Evolutionary conservation across 2,113 vertebrate genomes (phyloP).

Genomic region (Macrotis lagotis): DNA sequence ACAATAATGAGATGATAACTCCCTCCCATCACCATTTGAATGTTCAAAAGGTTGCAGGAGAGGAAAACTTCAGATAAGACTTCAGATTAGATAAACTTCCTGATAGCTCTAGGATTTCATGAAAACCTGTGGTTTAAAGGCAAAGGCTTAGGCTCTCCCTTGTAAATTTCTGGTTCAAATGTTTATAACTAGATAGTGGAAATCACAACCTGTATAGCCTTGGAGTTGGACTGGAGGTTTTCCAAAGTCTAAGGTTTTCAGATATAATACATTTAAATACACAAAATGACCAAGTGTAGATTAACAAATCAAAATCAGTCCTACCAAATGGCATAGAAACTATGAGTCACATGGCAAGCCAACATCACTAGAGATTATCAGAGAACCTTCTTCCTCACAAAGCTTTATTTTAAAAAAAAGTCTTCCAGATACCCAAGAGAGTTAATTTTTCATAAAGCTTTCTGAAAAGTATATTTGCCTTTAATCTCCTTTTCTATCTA

Average conservation of each 20-base stretch:
- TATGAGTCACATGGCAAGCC: rapidly evolving
- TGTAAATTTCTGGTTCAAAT: not conserved
- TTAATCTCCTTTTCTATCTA: slow-evolving; percentile 42
- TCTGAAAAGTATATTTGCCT: slow-evolving; percentile 48
- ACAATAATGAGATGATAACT: not conserved
- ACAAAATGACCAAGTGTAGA: slow-evolving; percentile 57
- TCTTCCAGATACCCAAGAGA: not conserved
- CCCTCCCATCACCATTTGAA: not conserved
- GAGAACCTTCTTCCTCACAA: not conserved
- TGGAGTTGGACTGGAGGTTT: not conserved
- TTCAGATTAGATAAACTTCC: not conserved
- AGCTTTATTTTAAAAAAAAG: not conserved
- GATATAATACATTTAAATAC: slow-evolving; percentile 36
- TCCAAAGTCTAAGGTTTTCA: not conserved
- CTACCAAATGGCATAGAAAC: not conserved
- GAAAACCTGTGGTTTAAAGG: not conserved
- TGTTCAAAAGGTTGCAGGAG: not conserved
- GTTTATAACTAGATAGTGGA: not conserved
- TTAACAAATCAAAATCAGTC: slow-evolving; percentile 43
- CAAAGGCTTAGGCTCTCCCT: not conserved
- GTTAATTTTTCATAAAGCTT: slow-evolving; percentile 43
- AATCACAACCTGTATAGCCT: not conserved
- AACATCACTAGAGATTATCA: not conserved
- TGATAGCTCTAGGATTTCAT: not conserved
- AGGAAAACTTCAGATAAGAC: not conserved